A percentile compares a stretch with the other conserved stretches of the same genome.
These are phyloP conservation scores for Rhinolophus ferrumequinum DNA, from an alignment of 2,113 vertebrate genomes.

Conservation along the genomic window DNA sequence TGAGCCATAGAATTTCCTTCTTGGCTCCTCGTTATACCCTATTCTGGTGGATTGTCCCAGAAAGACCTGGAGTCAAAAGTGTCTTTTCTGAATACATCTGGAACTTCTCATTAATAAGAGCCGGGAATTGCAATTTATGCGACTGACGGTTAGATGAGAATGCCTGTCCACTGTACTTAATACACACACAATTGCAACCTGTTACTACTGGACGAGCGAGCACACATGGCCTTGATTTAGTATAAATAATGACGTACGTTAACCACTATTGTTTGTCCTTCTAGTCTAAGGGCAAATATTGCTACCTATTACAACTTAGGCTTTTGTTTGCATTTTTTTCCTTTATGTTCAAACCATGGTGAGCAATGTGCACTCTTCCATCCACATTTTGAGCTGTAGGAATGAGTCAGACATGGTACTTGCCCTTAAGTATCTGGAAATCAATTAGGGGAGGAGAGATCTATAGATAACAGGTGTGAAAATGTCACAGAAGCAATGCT, in stretches of 20 bases:
- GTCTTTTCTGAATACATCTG: neutral
- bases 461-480: too few relatives aligned
- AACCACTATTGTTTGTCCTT: neutral
- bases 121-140: neutral
- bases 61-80: neutral
- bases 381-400: neutral
- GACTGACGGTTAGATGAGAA: neutral
- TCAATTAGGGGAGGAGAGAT: neutral
- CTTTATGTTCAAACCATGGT: neutral
- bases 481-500: neutral
- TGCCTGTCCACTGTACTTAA: too few relatives aligned
- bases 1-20: too few relatives aligned
- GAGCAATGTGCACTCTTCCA: neutral
- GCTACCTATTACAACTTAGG: neutral
- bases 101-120: neutral
- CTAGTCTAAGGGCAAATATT: neutral
- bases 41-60: neutral
- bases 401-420: neutral
- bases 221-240: neutral
- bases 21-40: neutral
- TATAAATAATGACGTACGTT: neutral
- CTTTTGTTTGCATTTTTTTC: neutral
- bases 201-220: too few relatives aligned
- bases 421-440: neutral
- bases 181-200: neutral